phyloP scores from a whole-genome alignment of 92 coral and sea anemone species.

The Zoanthus solanderi region DNA sequence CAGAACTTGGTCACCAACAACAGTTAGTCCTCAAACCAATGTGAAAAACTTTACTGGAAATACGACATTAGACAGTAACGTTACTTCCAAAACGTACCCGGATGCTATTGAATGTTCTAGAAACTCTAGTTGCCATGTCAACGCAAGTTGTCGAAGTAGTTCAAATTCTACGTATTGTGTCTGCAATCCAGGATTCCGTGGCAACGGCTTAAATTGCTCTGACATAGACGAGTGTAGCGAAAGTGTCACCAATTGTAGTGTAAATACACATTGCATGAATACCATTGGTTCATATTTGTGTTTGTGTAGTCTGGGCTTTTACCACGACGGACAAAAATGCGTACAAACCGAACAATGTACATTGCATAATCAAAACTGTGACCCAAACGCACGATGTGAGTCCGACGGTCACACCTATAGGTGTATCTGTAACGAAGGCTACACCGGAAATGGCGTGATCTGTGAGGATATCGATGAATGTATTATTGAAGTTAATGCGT shows the following conservation, averaged over 20 bases:
- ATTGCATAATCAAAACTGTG: neutral
- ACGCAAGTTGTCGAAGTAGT: slow-evolving; percentile 14
- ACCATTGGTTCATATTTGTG: slow-evolving; percentile 25
- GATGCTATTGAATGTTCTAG: neutral
- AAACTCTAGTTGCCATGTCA: slow-evolving; percentile 2
- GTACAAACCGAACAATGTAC: slow-evolving; percentile 2
- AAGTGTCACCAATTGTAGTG: neutral
- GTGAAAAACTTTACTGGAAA: neutral
- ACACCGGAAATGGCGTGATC: slow-evolving; percentile 9
- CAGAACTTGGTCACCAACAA: neutral
- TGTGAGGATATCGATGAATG: slow-evolving; percentile 43
- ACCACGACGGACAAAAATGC: neutral
- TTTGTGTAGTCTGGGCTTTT: slow-evolving; percentile 12
- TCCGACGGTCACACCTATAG: neutral
- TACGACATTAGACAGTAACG: neutral
- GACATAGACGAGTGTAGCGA: slow-evolving; percentile 32
- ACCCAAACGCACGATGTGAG: slow-evolving; percentile 16
- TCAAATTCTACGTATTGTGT: neutral
- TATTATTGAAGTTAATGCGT: neutral
- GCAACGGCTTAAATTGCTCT: slow-evolving; percentile 30
- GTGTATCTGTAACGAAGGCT: slow-evolving; percentile 23
- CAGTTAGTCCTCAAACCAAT: neutral
- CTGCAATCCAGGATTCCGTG: slow-evolving; percentile 16
- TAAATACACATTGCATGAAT: slow-evolving; percentile 30
- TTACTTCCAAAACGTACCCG: neutral